phyloP scores from a whole-genome alignment of 2,888 invertebrate species.

The Teleogryllus oceanicus region DNA sequence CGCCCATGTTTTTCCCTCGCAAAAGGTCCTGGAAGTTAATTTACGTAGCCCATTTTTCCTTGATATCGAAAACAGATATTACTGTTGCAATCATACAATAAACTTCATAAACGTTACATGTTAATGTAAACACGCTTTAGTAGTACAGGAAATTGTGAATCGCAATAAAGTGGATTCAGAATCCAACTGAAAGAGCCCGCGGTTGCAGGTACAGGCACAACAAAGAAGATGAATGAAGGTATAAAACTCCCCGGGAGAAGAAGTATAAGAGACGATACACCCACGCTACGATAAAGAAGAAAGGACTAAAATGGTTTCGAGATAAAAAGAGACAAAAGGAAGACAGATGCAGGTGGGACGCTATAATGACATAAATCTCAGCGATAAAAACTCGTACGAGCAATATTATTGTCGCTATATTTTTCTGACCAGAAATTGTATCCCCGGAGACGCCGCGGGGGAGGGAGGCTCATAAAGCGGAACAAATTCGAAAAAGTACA shows the following conservation, averaged over 20 bases:
- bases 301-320: background rate
- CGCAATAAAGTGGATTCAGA: background rate
- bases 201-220: background rate
- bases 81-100: slow-evolving; percentile 3
- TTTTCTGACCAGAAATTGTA: background rate
- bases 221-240: background rate
- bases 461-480: background rate
- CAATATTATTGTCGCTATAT: slow-evolving; percentile 2
- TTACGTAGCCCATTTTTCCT: background rate
- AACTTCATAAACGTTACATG: slow-evolving; percentile 1
- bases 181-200: background rate
- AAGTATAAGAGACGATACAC: background rate
- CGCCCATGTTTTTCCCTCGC: background rate
- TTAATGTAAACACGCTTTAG: background rate
- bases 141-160: background rate
- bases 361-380: slow-evolving; percentile 18
- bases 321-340: slow-evolving; percentile 18
- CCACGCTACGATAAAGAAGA: slow-evolving; percentile 5
- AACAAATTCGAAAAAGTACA: background rate
- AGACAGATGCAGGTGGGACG: slow-evolving; percentile 18
- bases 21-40: background rate
- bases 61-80: slow-evolving; percentile 18
- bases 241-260: too few relatives aligned
- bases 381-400: slow-evolving; percentile 18
- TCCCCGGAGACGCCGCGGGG: background rate